Evolutionary conservation across 2,888 invertebrate genomes (phyloP).

Genomic region (Aporophyla nigra): DNA sequence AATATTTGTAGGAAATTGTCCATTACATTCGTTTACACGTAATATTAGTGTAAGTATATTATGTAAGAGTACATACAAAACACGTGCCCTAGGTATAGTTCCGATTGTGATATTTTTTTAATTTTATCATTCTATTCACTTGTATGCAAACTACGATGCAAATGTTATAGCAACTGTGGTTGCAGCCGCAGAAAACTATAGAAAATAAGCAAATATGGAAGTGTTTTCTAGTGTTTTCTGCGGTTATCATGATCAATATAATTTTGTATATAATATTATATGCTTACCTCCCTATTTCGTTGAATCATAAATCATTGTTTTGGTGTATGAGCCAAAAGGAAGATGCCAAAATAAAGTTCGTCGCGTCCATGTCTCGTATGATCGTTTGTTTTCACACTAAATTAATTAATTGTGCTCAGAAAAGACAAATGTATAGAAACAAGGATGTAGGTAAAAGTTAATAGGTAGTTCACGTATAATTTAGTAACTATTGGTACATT

Average conservation of each 20-base stretch:
- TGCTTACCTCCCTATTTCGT: slow-evolving; percentile 32
- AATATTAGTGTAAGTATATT: slow-evolving; percentile 68
- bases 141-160: slow-evolving; percentile 8
- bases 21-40: slow-evolving; percentile 73
- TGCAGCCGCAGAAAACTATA: slow-evolving; percentile 15
- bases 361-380: slow-evolving; percentile 80
- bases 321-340: slow-evolving; percentile 87
- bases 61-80: slow-evolving; percentile 74
- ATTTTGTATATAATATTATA: slow-evolving; percentile 39
- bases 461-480: slow-evolving; percentile 72
- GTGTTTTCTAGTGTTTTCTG: slow-evolving; percentile 20
- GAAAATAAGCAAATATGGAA: neutral
- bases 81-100: slow-evolving; percentile 79
- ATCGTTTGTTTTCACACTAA: slow-evolving; percentile 72
- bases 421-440: slow-evolving; percentile 86
- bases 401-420: slow-evolving; percentile 84
- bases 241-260: slow-evolving; percentile 29
- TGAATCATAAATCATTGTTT: slow-evolving; percentile 73
- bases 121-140: slow-evolving; percentile 43
- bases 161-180: slow-evolving; percentile 18
- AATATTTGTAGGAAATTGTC: slow-evolving; percentile 72
- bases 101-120: slow-evolving; percentile 85
- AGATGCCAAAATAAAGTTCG: slow-evolving; percentile 87
- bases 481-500: slow-evolving; percentile 70
- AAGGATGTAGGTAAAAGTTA: slow-evolving; percentile 75